Conservation (phyloP, 2,888 invertebrate species). For the Tortricodes alternella region DNA sequence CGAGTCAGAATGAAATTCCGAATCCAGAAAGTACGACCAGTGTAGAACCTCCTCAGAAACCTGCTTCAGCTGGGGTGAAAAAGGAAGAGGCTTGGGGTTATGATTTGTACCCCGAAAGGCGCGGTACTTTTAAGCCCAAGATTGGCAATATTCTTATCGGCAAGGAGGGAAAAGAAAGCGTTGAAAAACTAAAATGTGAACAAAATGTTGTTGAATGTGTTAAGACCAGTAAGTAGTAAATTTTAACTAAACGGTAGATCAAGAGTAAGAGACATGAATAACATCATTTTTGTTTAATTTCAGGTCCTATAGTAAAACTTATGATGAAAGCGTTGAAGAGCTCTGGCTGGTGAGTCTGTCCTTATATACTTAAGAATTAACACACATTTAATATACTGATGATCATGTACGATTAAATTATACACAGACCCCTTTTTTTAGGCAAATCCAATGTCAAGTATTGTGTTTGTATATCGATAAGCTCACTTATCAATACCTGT, state of each 20-base stretch:
- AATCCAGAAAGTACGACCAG: constrained; percentile 27
- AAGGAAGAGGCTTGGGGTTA: constrained; percentile 85
- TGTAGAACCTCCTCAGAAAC: constrained; percentile 29
- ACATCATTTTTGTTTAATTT: constrained; percentile 37
- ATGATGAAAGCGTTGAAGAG: constrained; percentile 92
- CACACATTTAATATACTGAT: too few species aligned
- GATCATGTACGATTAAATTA: too few species aligned
- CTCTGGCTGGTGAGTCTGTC: constrained; percentile 87
- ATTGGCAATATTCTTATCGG: constrained; percentile 82
- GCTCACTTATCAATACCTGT: too few species aligned
- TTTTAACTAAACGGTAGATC: background rate
- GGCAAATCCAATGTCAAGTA: too few species aligned
- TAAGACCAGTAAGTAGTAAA: constrained; percentile 83
- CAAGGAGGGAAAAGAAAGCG: constrained; percentile 86
- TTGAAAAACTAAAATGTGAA: constrained; percentile 91
- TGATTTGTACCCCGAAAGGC: constrained; percentile 92
- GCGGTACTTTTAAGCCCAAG: constrained; percentile 82
- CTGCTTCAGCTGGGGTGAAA: constrained; percentile 34
- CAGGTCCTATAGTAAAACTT: constrained; percentile 90
- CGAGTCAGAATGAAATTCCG: constrained; percentile 39
- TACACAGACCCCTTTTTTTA: too few species aligned
- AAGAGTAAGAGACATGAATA: background rate
- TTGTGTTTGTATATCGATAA: too few species aligned
- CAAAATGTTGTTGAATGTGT: constrained; percentile 89
- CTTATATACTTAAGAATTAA: background rate